Percentiles rank a stretch among this genome's conserved stretches.
These are phyloP conservation scores for Platerodrilus igneus DNA, from an alignment of 2,888 invertebrate species.

Conservation along the genomic window DNA sequence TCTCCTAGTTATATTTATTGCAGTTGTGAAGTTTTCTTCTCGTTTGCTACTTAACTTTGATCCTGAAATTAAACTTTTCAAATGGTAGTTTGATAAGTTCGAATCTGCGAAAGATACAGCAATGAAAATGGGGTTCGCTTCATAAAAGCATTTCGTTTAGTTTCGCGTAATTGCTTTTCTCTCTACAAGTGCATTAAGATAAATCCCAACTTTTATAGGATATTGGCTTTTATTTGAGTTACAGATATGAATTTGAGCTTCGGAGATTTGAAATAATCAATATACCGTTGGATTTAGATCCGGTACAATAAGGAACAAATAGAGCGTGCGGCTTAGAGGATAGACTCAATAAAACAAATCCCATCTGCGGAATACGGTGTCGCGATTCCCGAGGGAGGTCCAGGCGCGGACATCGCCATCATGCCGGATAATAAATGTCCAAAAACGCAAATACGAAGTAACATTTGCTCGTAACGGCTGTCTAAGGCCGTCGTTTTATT, in stretches of 20 bases:
- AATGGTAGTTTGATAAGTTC: too few species aligned
- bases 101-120: too few species aligned
- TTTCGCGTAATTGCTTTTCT: constrained; percentile 25
- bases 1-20: too few species aligned
- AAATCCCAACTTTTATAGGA: constrained; percentile 23
- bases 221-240: constrained; percentile 23
- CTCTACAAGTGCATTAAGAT: constrained; percentile 24
- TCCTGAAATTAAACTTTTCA: too few species aligned
- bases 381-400: constrained; percentile 26
- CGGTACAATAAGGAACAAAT: constrained; percentile 48
- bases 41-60: too few species aligned
- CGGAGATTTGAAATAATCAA: constrained; percentile 36
- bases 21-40: too few species aligned
- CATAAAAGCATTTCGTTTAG: constrained; percentile 19
- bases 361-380: constrained; percentile 38
- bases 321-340: constrained; percentile 40
- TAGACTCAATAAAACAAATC: constrained; percentile 49
- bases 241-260: constrained; percentile 30
- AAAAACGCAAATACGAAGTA: constrained; percentile 48
- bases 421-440: constrained; percentile 48
- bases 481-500: constrained; percentile 55
- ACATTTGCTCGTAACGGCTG: constrained; percentile 49
- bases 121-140: too few species aligned
- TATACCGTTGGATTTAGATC: constrained; percentile 45
- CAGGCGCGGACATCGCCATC: constrained; percentile 39